phyloP scores from a whole-genome alignment of 2,797 vertebrate species.

The Eremophila alpestris region DNA sequence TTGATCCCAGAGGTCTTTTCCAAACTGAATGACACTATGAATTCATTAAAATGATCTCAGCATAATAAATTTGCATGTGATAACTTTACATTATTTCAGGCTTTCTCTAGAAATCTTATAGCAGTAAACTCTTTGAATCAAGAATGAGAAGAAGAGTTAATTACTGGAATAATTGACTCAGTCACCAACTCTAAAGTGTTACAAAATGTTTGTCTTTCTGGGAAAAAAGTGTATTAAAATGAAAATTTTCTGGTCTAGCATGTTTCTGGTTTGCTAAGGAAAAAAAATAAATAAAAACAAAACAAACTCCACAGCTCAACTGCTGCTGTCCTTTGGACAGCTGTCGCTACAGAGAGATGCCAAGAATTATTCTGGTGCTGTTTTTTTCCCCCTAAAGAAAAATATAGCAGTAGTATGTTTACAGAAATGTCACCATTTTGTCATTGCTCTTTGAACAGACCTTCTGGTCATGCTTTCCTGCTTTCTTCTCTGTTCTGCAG shows the following conservation, averaged over 20 bases:
- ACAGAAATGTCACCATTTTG: background rate
- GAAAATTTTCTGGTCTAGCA: background rate
- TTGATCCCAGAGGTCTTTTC: background rate
- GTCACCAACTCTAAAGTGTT: background rate
- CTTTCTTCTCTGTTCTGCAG: background rate
- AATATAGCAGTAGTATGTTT: background rate
- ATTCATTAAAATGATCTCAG: background rate
- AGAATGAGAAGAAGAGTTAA: background rate
- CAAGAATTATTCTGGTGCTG: background rate
- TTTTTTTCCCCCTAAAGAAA: background rate
- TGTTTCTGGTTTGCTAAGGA: background rate
- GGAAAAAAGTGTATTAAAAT: background rate
- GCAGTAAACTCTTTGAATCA: background rate
- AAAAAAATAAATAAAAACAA: background rate
- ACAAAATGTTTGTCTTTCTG: background rate
- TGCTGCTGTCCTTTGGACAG: background rate
- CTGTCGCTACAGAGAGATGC: background rate
- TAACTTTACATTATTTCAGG: background rate
- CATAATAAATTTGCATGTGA: background rate
- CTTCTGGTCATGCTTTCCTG: background rate
- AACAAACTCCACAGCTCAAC: fast-evolving
- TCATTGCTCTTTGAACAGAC: background rate
- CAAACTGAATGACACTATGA: background rate
- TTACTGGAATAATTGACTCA: background rate
- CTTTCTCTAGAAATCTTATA: background rate